These are phyloP conservation scores for Pseudopleuronectes americanus DNA, from an alignment of 2,797 vertebrate genomes.

Conservation along the genomic window DNA sequence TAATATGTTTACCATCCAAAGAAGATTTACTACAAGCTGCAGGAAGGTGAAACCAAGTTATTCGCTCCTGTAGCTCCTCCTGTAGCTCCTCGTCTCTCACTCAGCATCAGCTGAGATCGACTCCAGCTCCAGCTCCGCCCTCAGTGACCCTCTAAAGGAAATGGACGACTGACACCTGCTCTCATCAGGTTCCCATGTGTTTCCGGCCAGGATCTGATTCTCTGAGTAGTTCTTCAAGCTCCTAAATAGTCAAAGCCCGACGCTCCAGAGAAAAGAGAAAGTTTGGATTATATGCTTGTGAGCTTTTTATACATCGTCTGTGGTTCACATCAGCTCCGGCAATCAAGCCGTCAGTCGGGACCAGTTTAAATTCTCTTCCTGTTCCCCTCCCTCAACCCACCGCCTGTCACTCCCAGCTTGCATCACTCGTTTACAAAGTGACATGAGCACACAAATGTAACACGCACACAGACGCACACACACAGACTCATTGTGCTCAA, in stretches of 20 bases:
- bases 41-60: too few relatives aligned
- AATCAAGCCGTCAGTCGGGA: conserved; percentile 68
- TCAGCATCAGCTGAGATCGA: too few relatives aligned
- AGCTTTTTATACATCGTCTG: conserved; percentile 41
- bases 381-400: conserved; percentile 63
- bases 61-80: too few relatives aligned
- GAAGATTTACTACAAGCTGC: too few relatives aligned
- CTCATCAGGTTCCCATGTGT: too few relatives aligned
- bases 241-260: conserved; percentile 26
- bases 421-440: conserved; percentile 38
- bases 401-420: conserved; percentile 61
- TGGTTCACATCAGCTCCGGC: conserved; percentile 38
- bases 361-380: conserved; percentile 47
- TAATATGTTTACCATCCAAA: too few relatives aligned
- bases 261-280: conserved; percentile 18
- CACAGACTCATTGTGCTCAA: conserved; percentile 43
- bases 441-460: conserved; percentile 19
- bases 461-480: conserved; percentile 21
- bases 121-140: too few relatives aligned
- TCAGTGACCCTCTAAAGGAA: too few relatives aligned
- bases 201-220: background rate
- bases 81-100: too few relatives aligned
- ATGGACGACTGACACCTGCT: too few relatives aligned
- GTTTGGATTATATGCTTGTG: conserved; percentile 30
- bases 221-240: background rate